These are phyloP conservation scores for Teleiodes luculella DNA, from an alignment of 2,888 invertebrate genomes.

Conservation along the genomic window DNA sequence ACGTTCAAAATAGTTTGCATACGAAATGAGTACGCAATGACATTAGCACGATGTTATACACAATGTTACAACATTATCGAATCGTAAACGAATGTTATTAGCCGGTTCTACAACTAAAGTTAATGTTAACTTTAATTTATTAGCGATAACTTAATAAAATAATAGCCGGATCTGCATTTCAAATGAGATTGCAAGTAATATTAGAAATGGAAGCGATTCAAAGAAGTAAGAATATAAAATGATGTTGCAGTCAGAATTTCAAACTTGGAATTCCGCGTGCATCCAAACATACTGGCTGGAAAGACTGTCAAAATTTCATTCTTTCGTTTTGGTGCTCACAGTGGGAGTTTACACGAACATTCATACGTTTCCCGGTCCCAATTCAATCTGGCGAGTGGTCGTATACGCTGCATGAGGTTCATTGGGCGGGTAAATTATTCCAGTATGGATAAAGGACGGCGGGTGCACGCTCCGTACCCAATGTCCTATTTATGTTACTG, in stretches of 20 bases:
- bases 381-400: conserved; percentile 47
- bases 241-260: background rate
- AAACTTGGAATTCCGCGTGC: conserved; percentile 1
- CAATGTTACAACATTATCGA: background rate
- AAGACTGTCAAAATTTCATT: conserved; percentile 44
- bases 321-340: conserved; percentile 53
- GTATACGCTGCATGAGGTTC: conserved; percentile 64
- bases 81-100: conserved; percentile 6
- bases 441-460: conserved; percentile 49
- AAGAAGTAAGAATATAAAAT: background rate
- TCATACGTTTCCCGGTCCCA: conserved; percentile 53
- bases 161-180: conserved; percentile 7
- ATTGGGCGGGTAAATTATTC: conserved; percentile 68
- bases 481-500: conserved; percentile 47
- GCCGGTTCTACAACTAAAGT: background rate
- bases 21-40: conserved; percentile 27
- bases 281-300: conserved; percentile 17
- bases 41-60: conserved; percentile 2
- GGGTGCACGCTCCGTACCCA: conserved; percentile 31
- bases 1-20: conserved; percentile 18
- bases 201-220: background rate
- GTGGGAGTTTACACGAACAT: conserved; percentile 59
- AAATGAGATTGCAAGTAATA: background rate
- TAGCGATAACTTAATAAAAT: conserved; percentile 2
- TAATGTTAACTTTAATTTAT: background rate